Base-by-base conservation (phyloP, 1,140 invertebrate species). In the Leguminivora glycinivorella region DNA sequence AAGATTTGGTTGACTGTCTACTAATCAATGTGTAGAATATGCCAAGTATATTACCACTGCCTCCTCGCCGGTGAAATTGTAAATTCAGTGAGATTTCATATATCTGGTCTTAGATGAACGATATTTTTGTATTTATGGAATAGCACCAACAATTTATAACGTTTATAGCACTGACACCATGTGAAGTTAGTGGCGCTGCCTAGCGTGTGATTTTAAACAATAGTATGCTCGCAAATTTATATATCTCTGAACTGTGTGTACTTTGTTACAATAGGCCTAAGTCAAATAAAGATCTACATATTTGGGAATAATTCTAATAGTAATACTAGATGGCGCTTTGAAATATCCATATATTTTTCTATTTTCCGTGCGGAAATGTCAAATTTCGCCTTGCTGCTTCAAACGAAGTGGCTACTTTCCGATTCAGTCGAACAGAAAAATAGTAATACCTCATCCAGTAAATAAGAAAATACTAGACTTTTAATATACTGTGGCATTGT, bases 41-140 rank as follows among this genome's bases (percentile, higher is more conserved):
- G 19, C 47, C 19, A 52, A 52, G 4, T 22, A 4, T 19, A 47
- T 6, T 1, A 52, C 47, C 19, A 52, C 47, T 52, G 47, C 47
- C 47, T 52, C 47, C 7, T 10, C 47, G 19, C 10, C 19, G n/a
- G 19, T 52, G 47, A 52, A 19, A 52, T 52, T 52, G 40, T n/a
- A n/a, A 43, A 43, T 43, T 43, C 40, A 43, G 40, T 43, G 40
- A 52, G 47, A 52, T 52, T 52, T 52, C 47, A 10, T 52, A 9
- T 52, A 52, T 19, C 47, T n/a, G 47, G 47, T 52, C n/a, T 52
- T 52, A 52, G 47, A 43, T 43, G n/a, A 52, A 43, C 40, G 17
- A 52, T 52, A 52, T 52, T 52, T 52, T 52, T 52, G 47, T 52
- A 52, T 52, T 52, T 22, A 52, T 52, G 17, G 10, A 22, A 22